Conservation (phyloP, 2,113 vertebrate species). For the Murina feae region DNA sequence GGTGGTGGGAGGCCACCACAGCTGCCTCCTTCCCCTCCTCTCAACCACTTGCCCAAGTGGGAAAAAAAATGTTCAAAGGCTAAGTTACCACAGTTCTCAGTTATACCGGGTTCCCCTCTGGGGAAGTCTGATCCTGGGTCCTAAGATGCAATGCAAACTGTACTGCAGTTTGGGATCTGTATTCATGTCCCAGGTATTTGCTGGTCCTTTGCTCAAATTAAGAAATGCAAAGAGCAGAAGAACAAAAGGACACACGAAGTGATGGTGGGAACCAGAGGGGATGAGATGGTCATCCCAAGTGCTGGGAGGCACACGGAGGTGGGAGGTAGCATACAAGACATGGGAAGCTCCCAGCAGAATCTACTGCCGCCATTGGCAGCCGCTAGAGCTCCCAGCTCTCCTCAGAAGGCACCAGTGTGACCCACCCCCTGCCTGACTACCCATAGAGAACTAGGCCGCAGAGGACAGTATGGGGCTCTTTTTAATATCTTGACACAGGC, state of each 20-base stretch:
- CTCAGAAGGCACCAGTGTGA: rapidly evolving
- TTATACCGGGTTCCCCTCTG: not conserved
- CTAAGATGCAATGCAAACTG: not conserved
- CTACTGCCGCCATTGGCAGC: not conserved
- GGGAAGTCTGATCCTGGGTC: not conserved
- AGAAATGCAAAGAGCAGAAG: not conserved
- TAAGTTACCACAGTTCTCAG: slow-evolving; percentile 43
- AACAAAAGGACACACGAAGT: not conserved
- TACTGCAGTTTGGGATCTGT: not conserved
- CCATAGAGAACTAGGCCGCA: not conserved
- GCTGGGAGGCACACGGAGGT: not conserved
- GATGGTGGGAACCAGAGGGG: too few species aligned
- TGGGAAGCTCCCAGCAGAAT: not conserved
- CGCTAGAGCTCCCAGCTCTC: rapidly evolving
- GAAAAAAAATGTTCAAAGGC: slow-evolving; percentile 38
- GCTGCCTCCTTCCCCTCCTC: slow-evolving; percentile 43
- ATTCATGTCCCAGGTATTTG: not conserved
- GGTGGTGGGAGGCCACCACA: slow-evolving; percentile 45
- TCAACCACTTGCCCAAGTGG: slow-evolving; percentile 49
- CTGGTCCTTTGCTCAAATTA: not conserved
- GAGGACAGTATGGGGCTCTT: too few species aligned
- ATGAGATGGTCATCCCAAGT: not conserved
- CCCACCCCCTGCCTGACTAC: not conserved
- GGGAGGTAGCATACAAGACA: not conserved
- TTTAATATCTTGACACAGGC: not conserved